Evolutionary conservation across 1,140 invertebrate species (phyloP).

Genomic region (Choristoneura fumiferana): DNA sequence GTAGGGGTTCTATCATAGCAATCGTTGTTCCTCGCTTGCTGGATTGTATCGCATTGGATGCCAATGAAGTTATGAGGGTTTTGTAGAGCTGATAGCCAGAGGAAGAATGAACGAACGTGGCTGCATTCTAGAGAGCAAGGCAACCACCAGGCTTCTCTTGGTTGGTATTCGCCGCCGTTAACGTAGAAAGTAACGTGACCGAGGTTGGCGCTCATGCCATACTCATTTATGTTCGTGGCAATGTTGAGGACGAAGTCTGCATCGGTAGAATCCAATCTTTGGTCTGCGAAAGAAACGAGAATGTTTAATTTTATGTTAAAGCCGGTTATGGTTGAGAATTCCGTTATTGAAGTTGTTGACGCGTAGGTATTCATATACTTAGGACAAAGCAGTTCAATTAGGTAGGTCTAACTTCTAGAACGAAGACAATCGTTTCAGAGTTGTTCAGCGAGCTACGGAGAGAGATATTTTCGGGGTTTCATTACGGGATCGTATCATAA

Average conservation of each 20-base stretch:
- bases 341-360: too few species aligned
- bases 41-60: constrained; percentile 55
- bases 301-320: too few species aligned
- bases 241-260: constrained; percentile 79
- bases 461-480: too few species aligned
- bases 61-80: constrained; percentile 51
- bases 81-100: constrained; percentile 47
- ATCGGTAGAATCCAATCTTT: constrained; percentile 55
- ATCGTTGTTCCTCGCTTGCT: constrained; percentile 47
- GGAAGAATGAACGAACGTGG: constrained; percentile 41
- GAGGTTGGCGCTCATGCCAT: constrained; percentile 81
- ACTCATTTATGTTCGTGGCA: constrained; percentile 83
- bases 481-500: too few species aligned
- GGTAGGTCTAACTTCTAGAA: too few species aligned
- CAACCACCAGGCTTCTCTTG: constrained; percentile 67
- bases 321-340: too few species aligned
- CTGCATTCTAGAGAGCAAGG: constrained; percentile 50
- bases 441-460: too few species aligned
- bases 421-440: too few species aligned
- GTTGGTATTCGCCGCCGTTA: constrained; percentile 85
- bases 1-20: constrained; percentile 47
- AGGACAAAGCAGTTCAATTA: too few species aligned
- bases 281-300: constrained; percentile 16
- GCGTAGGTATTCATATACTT: too few species aligned
- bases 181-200: constrained; percentile 85